Conservation (phyloP, 2,888 invertebrate genomes). For the Agrotis puta region DNA sequence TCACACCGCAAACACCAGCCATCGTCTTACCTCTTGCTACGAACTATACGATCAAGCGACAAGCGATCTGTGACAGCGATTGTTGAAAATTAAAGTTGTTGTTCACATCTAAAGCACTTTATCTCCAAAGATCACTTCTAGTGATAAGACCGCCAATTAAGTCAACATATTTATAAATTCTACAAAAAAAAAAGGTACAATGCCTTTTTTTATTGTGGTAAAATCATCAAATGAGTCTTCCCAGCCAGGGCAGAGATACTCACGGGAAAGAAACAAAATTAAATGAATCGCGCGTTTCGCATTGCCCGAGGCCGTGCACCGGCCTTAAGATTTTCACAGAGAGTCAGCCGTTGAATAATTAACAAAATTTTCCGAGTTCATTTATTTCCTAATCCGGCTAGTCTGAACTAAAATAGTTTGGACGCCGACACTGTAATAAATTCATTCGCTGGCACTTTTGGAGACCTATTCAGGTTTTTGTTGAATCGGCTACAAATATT, state of each 20-base stretch:
- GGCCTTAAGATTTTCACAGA: conserved; percentile 6
- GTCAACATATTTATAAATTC: too few relatives aligned
- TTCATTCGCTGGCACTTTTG: conserved; percentile 37
- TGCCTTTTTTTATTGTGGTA: too few relatives aligned
- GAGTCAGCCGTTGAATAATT: conserved; percentile 48
- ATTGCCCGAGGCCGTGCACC: too few relatives aligned
- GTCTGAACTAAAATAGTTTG: conserved; percentile 38
- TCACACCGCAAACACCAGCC: neutral
- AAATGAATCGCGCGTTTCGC: neutral
- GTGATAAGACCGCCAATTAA: too few relatives aligned
- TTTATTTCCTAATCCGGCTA: conserved; percentile 32
- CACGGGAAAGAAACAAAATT: neutral
- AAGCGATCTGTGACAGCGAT: neutral
- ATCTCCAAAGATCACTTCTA: too few relatives aligned
- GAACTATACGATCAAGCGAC: neutral
- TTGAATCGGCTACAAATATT: conserved; percentile 37
- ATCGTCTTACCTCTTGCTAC: conserved; percentile 7
- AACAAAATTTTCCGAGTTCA: conserved; percentile 52
- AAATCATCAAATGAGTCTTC: too few relatives aligned
- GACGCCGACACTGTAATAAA: conserved; percentile 23
- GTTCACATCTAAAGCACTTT: too few relatives aligned
- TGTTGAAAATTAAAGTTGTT: neutral
- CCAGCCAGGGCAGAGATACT: too few relatives aligned
- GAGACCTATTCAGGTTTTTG: conserved; percentile 25
- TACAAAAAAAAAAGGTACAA: too few relatives aligned